phyloP scores from a whole-genome alignment of 2,113 vertebrate species.

The Numida meleagris region DNA sequence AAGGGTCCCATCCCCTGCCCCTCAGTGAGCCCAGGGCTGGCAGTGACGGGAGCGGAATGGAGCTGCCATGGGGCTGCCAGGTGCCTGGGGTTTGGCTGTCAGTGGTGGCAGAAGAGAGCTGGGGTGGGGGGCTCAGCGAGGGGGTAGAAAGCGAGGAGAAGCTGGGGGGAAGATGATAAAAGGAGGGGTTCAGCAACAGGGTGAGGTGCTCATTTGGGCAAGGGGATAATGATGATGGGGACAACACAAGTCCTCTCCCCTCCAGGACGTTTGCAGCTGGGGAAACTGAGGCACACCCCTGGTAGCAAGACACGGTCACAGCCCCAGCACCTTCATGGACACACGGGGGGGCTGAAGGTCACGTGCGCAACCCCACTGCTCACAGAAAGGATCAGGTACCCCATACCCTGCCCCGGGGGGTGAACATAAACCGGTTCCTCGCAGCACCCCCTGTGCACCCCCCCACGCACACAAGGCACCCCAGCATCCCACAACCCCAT shows the following conservation, averaged over 20 bases:
- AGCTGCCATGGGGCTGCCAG: not conserved
- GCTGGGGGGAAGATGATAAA: not conserved
- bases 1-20: not conserved
- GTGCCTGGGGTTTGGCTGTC: not conserved
- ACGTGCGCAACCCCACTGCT: not conserved
- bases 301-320: not conserved
- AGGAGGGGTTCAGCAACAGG: not conserved
- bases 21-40: not conserved
- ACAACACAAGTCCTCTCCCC: not conserved
- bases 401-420: not conserved
- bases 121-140: not conserved
- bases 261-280: not conserved
- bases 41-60: not conserved
- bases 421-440: not conserved
- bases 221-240: fast-evolving
- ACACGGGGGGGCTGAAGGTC: not conserved
- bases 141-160: not conserved
- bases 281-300: slow-evolving; percentile 42
- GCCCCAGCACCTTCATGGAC: not conserved
- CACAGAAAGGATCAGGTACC: not conserved
- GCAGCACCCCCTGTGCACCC: not conserved
- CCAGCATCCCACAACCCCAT: not conserved
- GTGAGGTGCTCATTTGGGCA: not conserved
- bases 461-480: not conserved
- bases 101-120: not conserved